phyloP scores from a whole-genome alignment of 2,888 invertebrate genomes.

The Torymus texanus region DNA sequence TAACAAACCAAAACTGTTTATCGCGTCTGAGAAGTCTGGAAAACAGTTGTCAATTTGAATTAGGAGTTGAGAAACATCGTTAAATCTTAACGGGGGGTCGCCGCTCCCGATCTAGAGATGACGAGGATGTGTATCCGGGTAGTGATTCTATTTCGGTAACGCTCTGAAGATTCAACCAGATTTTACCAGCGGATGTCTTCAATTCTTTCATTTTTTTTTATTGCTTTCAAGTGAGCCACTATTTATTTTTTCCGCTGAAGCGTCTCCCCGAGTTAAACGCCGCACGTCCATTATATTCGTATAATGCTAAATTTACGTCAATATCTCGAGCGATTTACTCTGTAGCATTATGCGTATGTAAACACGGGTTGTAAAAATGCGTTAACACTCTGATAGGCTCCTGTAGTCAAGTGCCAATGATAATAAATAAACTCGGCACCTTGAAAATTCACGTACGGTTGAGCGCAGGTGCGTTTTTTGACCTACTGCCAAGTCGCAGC shows the following conservation, averaged over 20 bases:
- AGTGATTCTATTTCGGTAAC: constrained; percentile 43
- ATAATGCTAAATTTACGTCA: too few species aligned
- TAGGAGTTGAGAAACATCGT: neutral
- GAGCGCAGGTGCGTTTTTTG: constrained; percentile 23
- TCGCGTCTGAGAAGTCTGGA: neutral
- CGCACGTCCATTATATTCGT: too few species aligned
- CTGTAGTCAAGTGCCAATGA: constrained; percentile 23
- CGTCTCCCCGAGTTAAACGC: neutral
- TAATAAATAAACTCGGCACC: constrained; percentile 38
- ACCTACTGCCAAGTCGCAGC: constrained; percentile 7
- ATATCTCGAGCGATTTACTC: too few species aligned
- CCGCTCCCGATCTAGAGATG: constrained; percentile 30
- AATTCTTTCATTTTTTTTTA: constrained; percentile 42
- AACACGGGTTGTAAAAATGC: neutral
- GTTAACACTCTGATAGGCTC: neutral
- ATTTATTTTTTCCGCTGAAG: neutral
- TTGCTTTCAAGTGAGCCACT: neutral
- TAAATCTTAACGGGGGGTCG: constrained; percentile 19
- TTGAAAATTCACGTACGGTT: constrained; percentile 32
- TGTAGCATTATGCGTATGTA: too few species aligned
- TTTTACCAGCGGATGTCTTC: constrained; percentile 43
- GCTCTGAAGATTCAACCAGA: constrained; percentile 7
- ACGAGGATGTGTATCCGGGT: constrained; percentile 34
- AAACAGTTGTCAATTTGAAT: constrained; percentile 8
- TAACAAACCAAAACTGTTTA: neutral